Evolutionary conservation across 2,888 invertebrate genomes (phyloP), one percentile per base, ranked within the genome.

Genomic region (Erebia palarica): DNA sequence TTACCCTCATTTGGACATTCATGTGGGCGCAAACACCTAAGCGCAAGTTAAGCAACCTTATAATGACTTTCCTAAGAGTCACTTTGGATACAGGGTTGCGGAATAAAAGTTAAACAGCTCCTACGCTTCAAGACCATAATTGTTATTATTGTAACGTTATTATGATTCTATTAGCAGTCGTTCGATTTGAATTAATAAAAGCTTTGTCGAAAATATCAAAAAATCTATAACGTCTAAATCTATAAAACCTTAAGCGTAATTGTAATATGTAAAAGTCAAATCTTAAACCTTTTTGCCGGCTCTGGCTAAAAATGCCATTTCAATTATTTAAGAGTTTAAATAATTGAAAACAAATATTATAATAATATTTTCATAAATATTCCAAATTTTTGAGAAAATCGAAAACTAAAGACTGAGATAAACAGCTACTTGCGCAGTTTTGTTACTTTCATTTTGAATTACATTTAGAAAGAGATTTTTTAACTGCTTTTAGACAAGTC

Each of bases 1-100:
- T 60, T 89, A 92, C 92, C 92, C 92, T 89, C 91, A 91, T 92
- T 92, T 92, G 93, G 92, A 88, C 92, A 91, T 85, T 84, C 77
- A 82, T 82, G 92, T 93, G 86, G 92, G 92, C 87, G 88, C 85
- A 74, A 82, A 82, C 82, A 80, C 83, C 91, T 91, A 90, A 92
- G 90, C 88, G 79, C 83, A 80, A 83, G 79, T 90, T 88, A 87
- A 91, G 83, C 89, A 90, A 87, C 89, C 87, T 91, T 90, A 91
- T 90, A 89, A 89, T 86, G 87, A 87, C 85, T 87, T 81, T 75
- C 82, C 84, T 87, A 88, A 89, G 86, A 84, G 82, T 88, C 80
- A 87, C 81, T 88, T 89, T 89, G 82, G 85, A 80, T 80, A 79
- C 82, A 86, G 90, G 89, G 90, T 89, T 89, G 87, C 88, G 84